A percentile compares a stretch with the other conserved stretches of the same genome.
phyloP scores from a whole-genome alignment of 2,113 vertebrate genomes.

The Apaloderma vittatum region DNA sequence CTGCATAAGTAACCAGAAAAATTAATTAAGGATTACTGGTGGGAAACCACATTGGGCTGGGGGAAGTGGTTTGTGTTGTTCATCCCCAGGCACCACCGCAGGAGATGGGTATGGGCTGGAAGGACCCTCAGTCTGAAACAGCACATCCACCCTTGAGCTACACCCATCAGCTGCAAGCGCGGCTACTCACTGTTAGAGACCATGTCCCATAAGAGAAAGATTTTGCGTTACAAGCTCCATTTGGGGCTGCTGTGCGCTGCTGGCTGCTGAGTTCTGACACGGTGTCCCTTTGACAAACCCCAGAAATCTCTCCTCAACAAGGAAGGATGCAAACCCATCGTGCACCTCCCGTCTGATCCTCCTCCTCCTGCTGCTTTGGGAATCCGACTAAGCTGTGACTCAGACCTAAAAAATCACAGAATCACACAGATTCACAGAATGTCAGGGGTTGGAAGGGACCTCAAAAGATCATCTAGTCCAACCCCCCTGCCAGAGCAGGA shows the following conservation, averaged over 20 bases:
- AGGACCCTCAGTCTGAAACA: not conserved
- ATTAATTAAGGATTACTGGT: not conserved
- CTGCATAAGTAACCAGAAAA: not conserved
- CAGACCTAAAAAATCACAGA: not conserved
- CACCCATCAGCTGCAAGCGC: fast-evolving
- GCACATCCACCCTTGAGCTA: not conserved
- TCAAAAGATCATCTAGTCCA: too few species aligned
- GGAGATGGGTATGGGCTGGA: not conserved
- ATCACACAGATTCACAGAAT: not conserved
- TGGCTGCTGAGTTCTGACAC: not conserved
- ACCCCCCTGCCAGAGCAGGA: too few species aligned
- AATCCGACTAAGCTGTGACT: not conserved
- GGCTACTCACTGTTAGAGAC: not conserved
- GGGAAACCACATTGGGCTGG: not conserved
- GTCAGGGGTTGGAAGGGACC: too few species aligned
- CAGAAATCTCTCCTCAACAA: not conserved
- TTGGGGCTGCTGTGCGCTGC: not conserved
- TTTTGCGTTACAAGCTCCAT: not conserved
- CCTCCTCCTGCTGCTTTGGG: not conserved
- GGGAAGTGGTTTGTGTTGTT: not conserved
- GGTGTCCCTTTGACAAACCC: not conserved
- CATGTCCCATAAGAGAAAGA: fast-evolving
- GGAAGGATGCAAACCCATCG: not conserved
- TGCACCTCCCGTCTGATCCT: not conserved
- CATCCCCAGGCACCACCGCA: fast-evolving